These are phyloP conservation scores for Chunga burmeisteri DNA, from an alignment of 2,113 vertebrate species.

Conservation along the genomic window DNA sequence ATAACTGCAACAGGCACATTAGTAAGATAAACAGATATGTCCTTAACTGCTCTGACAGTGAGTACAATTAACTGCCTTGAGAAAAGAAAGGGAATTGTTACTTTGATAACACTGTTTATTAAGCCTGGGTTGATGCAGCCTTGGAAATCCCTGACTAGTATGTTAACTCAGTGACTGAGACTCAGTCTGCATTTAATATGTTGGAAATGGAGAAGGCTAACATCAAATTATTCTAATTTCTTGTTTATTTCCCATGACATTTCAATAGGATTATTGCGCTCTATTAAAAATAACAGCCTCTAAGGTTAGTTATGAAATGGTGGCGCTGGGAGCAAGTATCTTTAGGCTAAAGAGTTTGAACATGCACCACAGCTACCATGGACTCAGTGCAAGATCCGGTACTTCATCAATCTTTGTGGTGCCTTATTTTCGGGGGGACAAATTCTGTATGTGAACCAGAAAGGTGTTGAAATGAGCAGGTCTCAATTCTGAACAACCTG, in stretches of 20 bases:
- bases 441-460: not conserved
- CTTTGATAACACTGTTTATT: not conserved
- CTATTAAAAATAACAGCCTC: not conserved
- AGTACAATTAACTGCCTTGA: not conserved
- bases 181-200: not conserved
- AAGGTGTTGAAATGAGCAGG: not conserved
- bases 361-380: not conserved
- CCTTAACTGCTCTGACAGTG: not conserved
- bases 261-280: not conserved
- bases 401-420: not conserved
- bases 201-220: not conserved
- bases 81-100: not conserved
- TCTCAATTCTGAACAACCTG: not conserved
- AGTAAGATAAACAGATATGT: not conserved
- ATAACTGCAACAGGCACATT: not conserved
- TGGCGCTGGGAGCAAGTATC: not conserved
- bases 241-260: not conserved
- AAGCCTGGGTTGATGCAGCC: not conserved
- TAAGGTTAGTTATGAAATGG: not conserved
- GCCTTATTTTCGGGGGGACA: fast-evolving
- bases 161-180: not conserved
- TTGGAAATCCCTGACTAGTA: not conserved
- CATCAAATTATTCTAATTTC: not conserved
- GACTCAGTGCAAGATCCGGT: not conserved
- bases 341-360: not conserved